Percentiles rank a stretch among this genome's conserved stretches.
phyloP scores from a whole-genome alignment of 2,888 invertebrate genomes.

The Scrobipalpa costella region DNA sequence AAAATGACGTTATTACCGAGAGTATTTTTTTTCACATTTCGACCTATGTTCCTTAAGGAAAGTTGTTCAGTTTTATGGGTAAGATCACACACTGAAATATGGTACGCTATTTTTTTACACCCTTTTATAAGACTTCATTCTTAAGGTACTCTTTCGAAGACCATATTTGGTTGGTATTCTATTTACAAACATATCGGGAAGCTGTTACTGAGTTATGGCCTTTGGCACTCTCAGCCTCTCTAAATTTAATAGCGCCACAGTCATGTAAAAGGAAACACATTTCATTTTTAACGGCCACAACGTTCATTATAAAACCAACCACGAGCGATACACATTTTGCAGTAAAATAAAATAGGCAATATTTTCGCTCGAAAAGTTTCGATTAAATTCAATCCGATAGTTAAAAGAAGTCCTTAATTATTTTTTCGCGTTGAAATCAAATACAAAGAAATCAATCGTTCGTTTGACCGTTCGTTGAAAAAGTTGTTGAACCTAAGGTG shows the following conservation, averaged over 20 bases:
- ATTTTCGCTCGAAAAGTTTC: neutral
- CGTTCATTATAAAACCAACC: constrained; percentile 30
- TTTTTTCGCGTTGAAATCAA: constrained; percentile 1
- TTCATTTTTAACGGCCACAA: constrained; percentile 65
- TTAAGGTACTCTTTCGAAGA: neutral
- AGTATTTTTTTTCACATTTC: too few species aligned
- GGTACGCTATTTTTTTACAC: too few species aligned
- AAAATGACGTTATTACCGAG: too few species aligned
- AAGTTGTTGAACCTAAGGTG: constrained; percentile 4
- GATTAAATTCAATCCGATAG: neutral
- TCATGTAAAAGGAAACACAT: constrained; percentile 61
- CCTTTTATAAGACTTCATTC: too few species aligned
- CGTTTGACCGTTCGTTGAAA: constrained; percentile 8
- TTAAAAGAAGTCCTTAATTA: neutral
- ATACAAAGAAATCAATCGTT: neutral
- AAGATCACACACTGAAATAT: too few species aligned
- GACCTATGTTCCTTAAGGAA: too few species aligned
- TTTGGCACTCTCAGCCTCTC: constrained; percentile 54
- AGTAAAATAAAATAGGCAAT: neutral
- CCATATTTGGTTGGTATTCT: constrained; percentile 5
- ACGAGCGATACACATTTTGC: constrained; percentile 19
- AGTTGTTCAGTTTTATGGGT: too few species aligned
- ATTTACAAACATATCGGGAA: constrained; percentile 41
- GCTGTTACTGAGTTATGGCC: constrained; percentile 62
- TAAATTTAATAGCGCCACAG: constrained; percentile 64